Base-by-base conservation (phyloP, 2,888 invertebrate species). In the Chrysolina haemoptera region DNA sequence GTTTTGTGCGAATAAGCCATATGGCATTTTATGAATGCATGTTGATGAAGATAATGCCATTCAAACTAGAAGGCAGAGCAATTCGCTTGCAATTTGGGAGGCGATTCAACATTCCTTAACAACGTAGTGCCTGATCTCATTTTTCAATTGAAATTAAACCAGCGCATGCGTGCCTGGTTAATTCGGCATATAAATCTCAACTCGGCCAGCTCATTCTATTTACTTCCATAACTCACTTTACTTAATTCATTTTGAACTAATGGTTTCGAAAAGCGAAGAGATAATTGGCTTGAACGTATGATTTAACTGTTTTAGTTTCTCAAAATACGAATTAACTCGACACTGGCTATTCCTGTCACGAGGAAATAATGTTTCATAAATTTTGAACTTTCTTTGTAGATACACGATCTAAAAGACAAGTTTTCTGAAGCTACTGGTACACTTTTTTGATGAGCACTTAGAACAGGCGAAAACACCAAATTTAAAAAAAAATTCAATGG, bases 181-280 rank as follows among this genome's bases (percentile, higher is more conserved):
- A 59, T n/a, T 35, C 59, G 35, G 14, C 35, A 59, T 59, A 59
- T 59, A 59, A 59, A 59, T 59, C n/a, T 27, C 14, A 59, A n/a
- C 59, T 35, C 22, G 59, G 12, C 8, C 35, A 59, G 27, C 14
- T 35, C 8, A 20, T 18, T 20, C 20, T 20, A 18, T 53, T 53
- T 4, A 18, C 53, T 53, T 16, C 20, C 53, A 20, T 20, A 53
- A 53, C 18, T 20, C 12, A 20, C 20, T 53, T 20, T 20, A 53
- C 11, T 53, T 53, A 53, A 53, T 53, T 20, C 10, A 16, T 20
- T 53, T 20, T 18, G 50, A 4, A 53, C 16, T 53, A 20, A 53
- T 20, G 53, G 18, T 8, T n/a, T 59, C 59, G 22, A 14, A 59
- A 35, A n/a, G 59, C 59, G 27, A 46, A 14, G 2, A 27, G 27